These are phyloP conservation scores for Australoheros facetus DNA, from an alignment of 2,797 vertebrate genomes.

Conservation along the genomic window DNA sequence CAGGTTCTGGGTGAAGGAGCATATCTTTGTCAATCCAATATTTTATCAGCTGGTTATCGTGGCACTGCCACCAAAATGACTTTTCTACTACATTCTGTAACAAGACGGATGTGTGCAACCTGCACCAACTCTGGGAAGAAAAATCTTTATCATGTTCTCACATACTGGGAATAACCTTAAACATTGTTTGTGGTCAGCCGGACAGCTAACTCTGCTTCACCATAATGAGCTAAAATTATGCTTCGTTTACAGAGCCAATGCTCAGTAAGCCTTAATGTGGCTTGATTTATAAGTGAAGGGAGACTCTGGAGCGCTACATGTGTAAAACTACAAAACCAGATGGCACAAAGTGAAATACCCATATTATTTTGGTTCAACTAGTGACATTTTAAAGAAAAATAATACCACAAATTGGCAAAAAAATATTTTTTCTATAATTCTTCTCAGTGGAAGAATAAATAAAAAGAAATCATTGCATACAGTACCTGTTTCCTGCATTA, in stretches of 20 bases:
- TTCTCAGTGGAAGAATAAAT: not conserved
- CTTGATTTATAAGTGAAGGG: constrained; percentile 34
- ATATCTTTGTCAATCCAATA: not conserved
- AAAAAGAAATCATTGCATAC: not conserved
- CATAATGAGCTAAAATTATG: constrained; percentile 57
- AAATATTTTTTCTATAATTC: not conserved
- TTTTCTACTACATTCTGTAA: not conserved
- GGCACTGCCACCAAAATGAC: not conserved
- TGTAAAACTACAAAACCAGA: constrained; percentile 42
- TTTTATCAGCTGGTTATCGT: not conserved
- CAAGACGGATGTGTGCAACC: constrained; percentile 19
- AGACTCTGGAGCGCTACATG: constrained; percentile 29
- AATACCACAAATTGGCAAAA: not conserved
- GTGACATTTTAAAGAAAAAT: not conserved
- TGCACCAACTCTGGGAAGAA: constrained; percentile 11
- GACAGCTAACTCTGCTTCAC: constrained; percentile 38
- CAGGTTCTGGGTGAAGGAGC: not conserved
- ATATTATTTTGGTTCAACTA: not conserved
- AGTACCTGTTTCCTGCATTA: not conserved
- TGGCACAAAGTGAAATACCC: constrained; percentile 14
- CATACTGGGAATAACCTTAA: constrained; percentile 28
- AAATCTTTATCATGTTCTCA: constrained; percentile 45
- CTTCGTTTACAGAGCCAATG: constrained; percentile 54
- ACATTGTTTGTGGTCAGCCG: constrained; percentile 54
- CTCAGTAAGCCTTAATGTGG: constrained; percentile 57